Conservation (phyloP, 2,888 invertebrate species). For the Tenthredo distinguenda region DNA sequence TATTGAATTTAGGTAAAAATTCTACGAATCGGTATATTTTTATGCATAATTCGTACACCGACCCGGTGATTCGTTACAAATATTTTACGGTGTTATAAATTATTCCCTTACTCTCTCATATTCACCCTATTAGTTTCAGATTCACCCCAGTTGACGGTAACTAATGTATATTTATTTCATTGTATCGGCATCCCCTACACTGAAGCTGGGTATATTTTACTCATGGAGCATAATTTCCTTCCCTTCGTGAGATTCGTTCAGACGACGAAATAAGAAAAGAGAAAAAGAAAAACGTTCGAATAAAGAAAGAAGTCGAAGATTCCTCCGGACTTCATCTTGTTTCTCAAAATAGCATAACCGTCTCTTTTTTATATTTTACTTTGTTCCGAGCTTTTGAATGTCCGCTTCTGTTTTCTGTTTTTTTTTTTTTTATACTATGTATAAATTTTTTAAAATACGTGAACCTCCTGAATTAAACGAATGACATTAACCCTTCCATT, state of each 20-base stretch:
- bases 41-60: neutral
- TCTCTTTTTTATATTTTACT: neutral
- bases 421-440: neutral
- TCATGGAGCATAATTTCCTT: neutral
- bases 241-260: neutral
- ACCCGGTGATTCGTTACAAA: neutral
- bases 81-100: neutral
- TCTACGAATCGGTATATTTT: neutral
- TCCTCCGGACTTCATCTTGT: neutral
- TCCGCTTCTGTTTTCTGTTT: neutral
- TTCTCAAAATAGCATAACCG: neutral
- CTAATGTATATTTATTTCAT: slow-evolving; percentile 5
- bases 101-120: neutral
- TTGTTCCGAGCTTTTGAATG: neutral
- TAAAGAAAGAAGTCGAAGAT: neutral
- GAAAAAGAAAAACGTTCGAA: neutral
- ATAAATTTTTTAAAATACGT: neutral
- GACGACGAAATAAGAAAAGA: neutral
- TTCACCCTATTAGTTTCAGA: slow-evolving; percentile 5
- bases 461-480: slow-evolving; percentile 26
- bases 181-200: neutral
- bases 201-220: neutral
- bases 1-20: neutral
- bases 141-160: slow-evolving; percentile 5
- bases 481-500: slow-evolving; percentile 1